Percentiles rank a stretch among this genome's conserved stretches.
These are phyloP conservation scores for Ophion ventricosus DNA, from an alignment of 2,888 invertebrate species.

Conservation along the genomic window DNA sequence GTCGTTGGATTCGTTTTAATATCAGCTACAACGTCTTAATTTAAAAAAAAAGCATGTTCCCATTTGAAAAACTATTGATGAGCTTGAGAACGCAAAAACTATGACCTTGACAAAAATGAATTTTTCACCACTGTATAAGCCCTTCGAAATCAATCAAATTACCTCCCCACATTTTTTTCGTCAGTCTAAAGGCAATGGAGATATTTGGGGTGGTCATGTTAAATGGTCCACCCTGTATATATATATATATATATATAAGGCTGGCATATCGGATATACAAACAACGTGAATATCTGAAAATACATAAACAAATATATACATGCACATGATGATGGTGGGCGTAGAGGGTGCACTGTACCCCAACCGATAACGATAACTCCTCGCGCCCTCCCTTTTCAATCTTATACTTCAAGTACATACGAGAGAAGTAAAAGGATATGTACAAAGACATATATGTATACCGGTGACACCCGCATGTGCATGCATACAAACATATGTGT, in stretches of 20 bases:
- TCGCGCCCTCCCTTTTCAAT: conserved; percentile 59
- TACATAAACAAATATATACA: conserved; percentile 16
- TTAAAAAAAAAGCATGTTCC: no score
- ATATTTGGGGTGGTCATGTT: no score
- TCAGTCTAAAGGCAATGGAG: no score
- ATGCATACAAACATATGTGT: neutral
- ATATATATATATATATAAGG: conserved; percentile 20
- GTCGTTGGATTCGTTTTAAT: no score
- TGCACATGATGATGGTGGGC: conserved; percentile 10
- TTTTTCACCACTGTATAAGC: no score
- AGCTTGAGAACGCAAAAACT: no score
- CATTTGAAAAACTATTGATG: no score
- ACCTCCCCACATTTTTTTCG: no score
- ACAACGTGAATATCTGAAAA: conserved; percentile 38
- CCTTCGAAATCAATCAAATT: no score
- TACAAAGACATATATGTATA: conserved; percentile 1
- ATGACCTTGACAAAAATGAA: no score
- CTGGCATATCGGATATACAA: conserved; percentile 24
- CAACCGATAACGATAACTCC: conserved; percentile 62
- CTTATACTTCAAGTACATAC: conserved; percentile 54
- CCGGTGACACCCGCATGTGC: neutral
- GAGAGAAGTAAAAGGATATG: conserved; percentile 38
- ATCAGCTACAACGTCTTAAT: no score
- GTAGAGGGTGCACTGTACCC: conserved; percentile 50
- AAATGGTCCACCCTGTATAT: no score